phyloP scores from a whole-genome alignment of 2,888 invertebrate species.

The Tipula helvola region DNA sequence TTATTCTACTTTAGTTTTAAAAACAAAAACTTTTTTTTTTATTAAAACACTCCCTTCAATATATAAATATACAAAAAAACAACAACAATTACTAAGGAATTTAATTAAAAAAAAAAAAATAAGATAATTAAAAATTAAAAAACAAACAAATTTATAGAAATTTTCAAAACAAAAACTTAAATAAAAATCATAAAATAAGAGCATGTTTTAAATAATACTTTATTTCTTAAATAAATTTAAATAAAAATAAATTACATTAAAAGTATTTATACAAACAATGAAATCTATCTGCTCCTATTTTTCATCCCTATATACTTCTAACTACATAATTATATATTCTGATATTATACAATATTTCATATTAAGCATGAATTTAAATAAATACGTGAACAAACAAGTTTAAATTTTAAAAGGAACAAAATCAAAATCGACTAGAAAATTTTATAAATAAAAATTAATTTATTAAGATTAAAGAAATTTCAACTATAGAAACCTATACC shows the following conservation, averaged over 20 bases:
- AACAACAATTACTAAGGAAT: constrained; percentile 6
- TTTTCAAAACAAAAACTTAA: not conserved
- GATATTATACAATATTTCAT: not conserved
- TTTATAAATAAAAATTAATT: not conserved
- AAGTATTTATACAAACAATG: not conserved
- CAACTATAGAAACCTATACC: no score
- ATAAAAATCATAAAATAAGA: not conserved
- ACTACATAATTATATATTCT: not conserved
- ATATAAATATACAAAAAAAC: constrained; percentile 12
- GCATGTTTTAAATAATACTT: constrained; percentile 12
- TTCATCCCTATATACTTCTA: not conserved
- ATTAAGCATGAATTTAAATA: not conserved
- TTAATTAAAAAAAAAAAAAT: constrained; percentile 10
- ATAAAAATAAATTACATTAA: constrained; percentile 10
- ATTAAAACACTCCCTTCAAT: constrained; percentile 8
- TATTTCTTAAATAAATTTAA: not conserved
- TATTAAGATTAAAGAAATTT: not conserved
- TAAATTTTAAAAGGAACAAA: not conserved
- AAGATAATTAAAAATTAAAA: not conserved
- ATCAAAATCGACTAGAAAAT: not conserved
- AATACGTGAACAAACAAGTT: not conserved
- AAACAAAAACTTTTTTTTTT: not conserved
- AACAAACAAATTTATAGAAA: constrained; percentile 13
- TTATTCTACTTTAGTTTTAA: not conserved
- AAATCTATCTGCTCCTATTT: not conserved